Base-by-base conservation (phyloP, 2,888 invertebrate species). In the Lamellibrachia columna region DNA sequence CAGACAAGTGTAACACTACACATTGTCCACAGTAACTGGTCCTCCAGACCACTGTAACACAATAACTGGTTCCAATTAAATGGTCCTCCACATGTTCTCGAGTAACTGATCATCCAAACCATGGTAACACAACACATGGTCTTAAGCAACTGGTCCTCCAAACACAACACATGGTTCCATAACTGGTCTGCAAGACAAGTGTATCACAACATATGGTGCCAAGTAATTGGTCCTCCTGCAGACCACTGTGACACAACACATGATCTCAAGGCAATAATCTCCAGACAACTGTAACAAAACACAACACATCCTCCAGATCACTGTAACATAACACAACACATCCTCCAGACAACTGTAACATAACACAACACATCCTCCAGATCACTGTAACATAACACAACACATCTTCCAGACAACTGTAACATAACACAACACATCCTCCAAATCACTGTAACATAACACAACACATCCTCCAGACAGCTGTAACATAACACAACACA, bases 101-200 rank as follows among this genome's bases (percentile, higher is more conserved):
- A 40, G 8, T 58, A 58, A 58, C 58, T 58, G 58, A 15, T 58
- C 58, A 8, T 58, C 58, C 58, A 58, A 0, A 58, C 58, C 58
- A 58, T 15, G 8, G 53, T 91, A n/a, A 52, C 53, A 91, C 96
- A 53, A 97, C 96, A 53, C 96, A 96, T 28, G 95, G 96, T 92
- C 96, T 93, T 96, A 94, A 97, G 95, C 94, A 97, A 95, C 95
- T 97, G 97, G 93, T 97, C 96, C 93, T 97, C 96, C 97, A 9
- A 96, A 96, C 8, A 96, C 96, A 55, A 97, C 97, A 53, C 58
- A 58, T 2, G 58, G 58, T 58, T 15, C 58, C 58, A 58, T 58
- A 58, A 58, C 58, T 58, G 58, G 15, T 11, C 58, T 15, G 8
- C 58, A 97, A 9, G 96, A 96, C 90, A 96, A 93, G 94, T 97